Evolutionary conservation across 2,888 invertebrate genomes (phyloP).

Genomic region (Agrilus biguttatus): DNA sequence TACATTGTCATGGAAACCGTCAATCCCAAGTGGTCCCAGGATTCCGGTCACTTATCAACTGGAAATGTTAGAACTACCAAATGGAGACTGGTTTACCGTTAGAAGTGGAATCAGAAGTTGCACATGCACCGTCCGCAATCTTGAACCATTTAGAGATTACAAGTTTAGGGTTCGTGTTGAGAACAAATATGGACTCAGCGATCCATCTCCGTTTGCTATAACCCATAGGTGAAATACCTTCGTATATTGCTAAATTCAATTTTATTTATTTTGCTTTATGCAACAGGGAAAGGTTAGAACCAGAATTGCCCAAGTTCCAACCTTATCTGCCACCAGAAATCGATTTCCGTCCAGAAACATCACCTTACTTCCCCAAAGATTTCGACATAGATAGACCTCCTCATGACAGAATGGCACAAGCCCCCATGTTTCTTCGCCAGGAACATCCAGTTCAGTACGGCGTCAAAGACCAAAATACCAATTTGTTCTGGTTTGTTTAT

Average conservation of each 20-base stretch:
- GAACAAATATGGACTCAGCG: slow-evolving; percentile 91
- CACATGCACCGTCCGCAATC: slow-evolving; percentile 75
- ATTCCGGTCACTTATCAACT: slow-evolving; percentile 88
- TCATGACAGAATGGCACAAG: slow-evolving; percentile 69
- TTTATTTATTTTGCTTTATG: neutral
- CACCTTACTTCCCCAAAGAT: slow-evolving; percentile 81
- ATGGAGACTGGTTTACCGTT: slow-evolving; percentile 86
- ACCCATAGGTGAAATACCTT: slow-evolving; percentile 42
- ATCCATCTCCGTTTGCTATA: slow-evolving; percentile 83
- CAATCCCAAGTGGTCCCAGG: slow-evolving; percentile 72
- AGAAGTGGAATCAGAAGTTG: slow-evolving; percentile 76
- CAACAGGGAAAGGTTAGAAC: slow-evolving; percentile 54
- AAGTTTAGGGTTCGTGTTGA: slow-evolving; percentile 91
- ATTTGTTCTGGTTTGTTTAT: slow-evolving; percentile 86
- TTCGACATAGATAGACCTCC: slow-evolving; percentile 81
- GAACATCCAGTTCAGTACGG: slow-evolving; percentile 83
- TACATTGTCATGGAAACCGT: slow-evolving; percentile 87
- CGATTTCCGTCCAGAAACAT: slow-evolving; percentile 71
- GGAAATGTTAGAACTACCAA: slow-evolving; percentile 86
- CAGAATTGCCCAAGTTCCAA: slow-evolving; percentile 63
- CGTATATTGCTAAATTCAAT: neutral
- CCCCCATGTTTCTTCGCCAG: slow-evolving; percentile 75
- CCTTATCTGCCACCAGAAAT: slow-evolving; percentile 69
- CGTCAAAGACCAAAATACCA: slow-evolving; percentile 79
- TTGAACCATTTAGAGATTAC: slow-evolving; percentile 89